These are phyloP conservation scores for Parasteatoda lunata DNA, from an alignment of 2,888 invertebrate species.

Conservation along the genomic window DNA sequence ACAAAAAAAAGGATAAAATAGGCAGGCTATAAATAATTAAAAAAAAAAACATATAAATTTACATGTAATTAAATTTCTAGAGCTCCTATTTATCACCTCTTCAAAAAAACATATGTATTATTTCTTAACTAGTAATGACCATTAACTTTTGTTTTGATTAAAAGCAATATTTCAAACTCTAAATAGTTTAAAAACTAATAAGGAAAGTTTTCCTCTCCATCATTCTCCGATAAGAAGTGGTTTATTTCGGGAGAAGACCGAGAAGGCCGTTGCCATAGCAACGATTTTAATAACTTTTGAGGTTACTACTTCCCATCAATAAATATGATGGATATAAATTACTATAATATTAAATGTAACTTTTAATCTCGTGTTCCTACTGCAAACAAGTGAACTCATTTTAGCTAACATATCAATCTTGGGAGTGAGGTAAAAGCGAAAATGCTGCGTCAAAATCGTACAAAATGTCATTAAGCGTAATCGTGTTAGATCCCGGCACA, in stretches of 20 bases:
- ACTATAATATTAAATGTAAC: constrained; percentile 42
- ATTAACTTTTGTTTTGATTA: not conserved
- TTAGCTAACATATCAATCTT: constrained; percentile 27
- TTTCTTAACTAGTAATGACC: too few relatives aligned
- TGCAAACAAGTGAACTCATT: constrained; percentile 44
- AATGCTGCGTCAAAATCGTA: not conserved
- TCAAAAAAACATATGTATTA: too few relatives aligned
- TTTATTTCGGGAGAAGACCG: not conserved
- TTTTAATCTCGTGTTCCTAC: constrained; percentile 33
- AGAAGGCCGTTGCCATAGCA: constrained; percentile 22
- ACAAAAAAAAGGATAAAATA: too few relatives aligned
- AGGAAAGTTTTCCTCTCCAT: not conserved
- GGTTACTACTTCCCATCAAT: constrained; percentile 1
- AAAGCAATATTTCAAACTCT: not conserved
- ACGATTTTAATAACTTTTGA: constrained; percentile 40
- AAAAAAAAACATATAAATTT: too few relatives aligned
- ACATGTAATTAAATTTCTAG: too few relatives aligned
- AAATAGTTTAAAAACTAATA: not conserved
- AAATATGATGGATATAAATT: constrained; percentile 32
- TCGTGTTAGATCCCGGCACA: constrained; percentile 22
- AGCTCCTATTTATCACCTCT: too few relatives aligned
- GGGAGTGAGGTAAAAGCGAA: not conserved
- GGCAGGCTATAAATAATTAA: too few relatives aligned
- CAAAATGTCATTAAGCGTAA: constrained; percentile 42
- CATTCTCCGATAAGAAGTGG: not conserved